phyloP scores from a whole-genome alignment of 2,113 vertebrate genomes.

The Rattus norvegicus region GRCr8 NC_086025.1:21351501-21352000 shows the following conservation, averaged over 20 bases:
- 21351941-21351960: background rate
- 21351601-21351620: fast-evolving
- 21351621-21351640: too few species aligned
- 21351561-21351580: background rate
- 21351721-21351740: background rate
- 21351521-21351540: background rate
- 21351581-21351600: background rate
- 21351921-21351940: too few species aligned
- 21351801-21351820: too few species aligned
- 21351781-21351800: background rate
- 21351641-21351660: too few species aligned
- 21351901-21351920: background rate
- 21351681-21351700: background rate
- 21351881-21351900: background rate
- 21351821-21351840: background rate
- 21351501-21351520: background rate
- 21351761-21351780: background rate
- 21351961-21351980: background rate
- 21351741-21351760: background rate
- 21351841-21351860: background rate
- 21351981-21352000: background rate
- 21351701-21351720: too few species aligned
- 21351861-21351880: background rate
- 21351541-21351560: background rate
- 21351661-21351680: fast-evolving